These are phyloP conservation scores for Lasius fuliginosus DNA, from an alignment of 2,888 invertebrate species.

Conservation along the genomic window DNA sequence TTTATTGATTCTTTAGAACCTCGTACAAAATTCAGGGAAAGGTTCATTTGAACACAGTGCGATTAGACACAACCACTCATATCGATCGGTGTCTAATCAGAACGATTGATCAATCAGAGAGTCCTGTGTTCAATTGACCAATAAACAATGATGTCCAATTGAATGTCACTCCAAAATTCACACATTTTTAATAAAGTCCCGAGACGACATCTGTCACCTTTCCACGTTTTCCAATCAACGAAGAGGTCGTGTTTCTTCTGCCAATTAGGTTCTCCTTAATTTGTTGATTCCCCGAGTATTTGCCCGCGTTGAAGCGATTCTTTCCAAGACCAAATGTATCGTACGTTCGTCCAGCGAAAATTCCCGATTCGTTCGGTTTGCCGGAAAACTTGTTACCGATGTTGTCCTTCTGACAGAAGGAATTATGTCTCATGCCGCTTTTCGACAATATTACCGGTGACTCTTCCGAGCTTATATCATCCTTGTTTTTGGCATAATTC, in stretches of 20 bases:
- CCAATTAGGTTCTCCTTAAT: slow-evolving; percentile 70
- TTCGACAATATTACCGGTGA: slow-evolving; percentile 64
- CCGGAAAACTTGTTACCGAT: slow-evolving; percentile 70
- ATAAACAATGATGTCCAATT: too few species aligned
- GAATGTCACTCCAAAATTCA: not conserved
- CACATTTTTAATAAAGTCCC: slow-evolving; percentile 81
- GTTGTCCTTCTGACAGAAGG: slow-evolving; percentile 73
- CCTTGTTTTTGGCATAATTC: slow-evolving; percentile 69
- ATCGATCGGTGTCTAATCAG: too few species aligned
- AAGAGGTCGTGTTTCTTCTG: slow-evolving; percentile 77
- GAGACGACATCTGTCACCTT: slow-evolving; percentile 85
- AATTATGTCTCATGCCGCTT: slow-evolving; percentile 67
- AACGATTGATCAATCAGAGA: too few species aligned
- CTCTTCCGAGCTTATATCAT: slow-evolving; percentile 60
- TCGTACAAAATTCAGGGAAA: not conserved
- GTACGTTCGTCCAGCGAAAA: slow-evolving; percentile 81
- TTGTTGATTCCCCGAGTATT: slow-evolving; percentile 82
- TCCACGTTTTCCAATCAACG: slow-evolving; percentile 78
- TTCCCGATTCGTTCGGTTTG: slow-evolving; percentile 77
- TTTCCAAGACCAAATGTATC: slow-evolving; percentile 84
- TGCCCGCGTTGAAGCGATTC: slow-evolving; percentile 84
- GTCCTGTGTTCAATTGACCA: too few species aligned
- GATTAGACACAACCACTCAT: too few species aligned
- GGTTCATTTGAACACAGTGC: too few species aligned
- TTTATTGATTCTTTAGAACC: not conserved